Conservation (phyloP, 1,140 invertebrate species). For the Drosophila simulans region DNA sequence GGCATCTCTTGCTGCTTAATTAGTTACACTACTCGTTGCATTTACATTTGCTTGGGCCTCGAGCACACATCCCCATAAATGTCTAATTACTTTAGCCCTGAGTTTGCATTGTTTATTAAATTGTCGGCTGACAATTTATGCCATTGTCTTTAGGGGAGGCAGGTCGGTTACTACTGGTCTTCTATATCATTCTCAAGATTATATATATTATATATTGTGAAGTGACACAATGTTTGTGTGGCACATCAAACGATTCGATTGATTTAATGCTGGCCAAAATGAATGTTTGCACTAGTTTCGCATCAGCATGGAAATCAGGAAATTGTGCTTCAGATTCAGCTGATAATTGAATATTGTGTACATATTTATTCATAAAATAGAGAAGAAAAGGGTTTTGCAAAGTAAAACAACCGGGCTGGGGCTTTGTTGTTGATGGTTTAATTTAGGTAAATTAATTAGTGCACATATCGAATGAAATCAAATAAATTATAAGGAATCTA, state of each 20-base stretch:
- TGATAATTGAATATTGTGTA: slow-evolving; percentile 25
- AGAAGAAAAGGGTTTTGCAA: not conserved
- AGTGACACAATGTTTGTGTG: slow-evolving; percentile 17
- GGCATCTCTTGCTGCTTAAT: slow-evolving; percentile 37
- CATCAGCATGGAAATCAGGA: slow-evolving; percentile 19
- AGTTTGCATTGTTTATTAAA: slow-evolving; percentile 65
- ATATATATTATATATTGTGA: slow-evolving; percentile 1
- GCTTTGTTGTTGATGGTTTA: no score
- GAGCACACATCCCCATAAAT: slow-evolving; percentile 39
- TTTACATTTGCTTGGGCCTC: slow-evolving; percentile 40
- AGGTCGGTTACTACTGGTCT: no score
- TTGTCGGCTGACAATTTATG: slow-evolving; percentile 74
- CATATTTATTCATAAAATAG: slow-evolving; percentile 1
- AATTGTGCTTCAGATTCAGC: not conserved
- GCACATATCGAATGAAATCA: not conserved
- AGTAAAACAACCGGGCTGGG: not conserved
- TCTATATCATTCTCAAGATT: slow-evolving; percentile 9
- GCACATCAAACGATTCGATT: slow-evolving; percentile 28
- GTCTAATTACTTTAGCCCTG: slow-evolving; percentile 53
- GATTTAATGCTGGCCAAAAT: slow-evolving; percentile 26
- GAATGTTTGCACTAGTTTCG: slow-evolving; percentile 14
- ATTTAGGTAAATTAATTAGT: not conserved
- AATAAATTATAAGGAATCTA: not conserved
- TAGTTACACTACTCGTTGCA: slow-evolving; percentile 28
- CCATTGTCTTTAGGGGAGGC: slow-evolving; percentile 1